These are phyloP conservation scores for Agonopterix subpropinquella DNA, from an alignment of 2,888 invertebrate genomes.

Conservation along the genomic window DNA sequence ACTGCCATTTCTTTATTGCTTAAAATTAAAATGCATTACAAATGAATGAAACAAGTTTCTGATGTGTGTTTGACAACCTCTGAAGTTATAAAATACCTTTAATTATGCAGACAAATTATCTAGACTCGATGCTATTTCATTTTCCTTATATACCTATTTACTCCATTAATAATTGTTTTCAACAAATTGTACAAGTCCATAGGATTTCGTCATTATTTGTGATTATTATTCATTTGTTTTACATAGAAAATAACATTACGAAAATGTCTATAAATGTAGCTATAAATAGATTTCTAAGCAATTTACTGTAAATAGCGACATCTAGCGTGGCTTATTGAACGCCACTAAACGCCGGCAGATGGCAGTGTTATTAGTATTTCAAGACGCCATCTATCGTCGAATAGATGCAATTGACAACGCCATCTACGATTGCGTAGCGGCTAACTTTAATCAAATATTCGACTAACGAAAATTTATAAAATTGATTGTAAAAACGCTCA, in stretches of 20 bases:
- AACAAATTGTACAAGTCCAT: background rate
- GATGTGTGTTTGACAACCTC: background rate
- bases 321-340: background rate
- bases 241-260: background rate
- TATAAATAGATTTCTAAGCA: background rate
- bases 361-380: background rate
- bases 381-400: conserved; percentile 14
- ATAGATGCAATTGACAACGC: conserved; percentile 16
- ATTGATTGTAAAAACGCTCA: conserved; percentile 13
- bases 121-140: too few relatives aligned
- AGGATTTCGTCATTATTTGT: background rate
- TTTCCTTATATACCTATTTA: too few relatives aligned
- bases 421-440: conserved; percentile 18
- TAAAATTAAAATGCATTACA: background rate
- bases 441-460: too few relatives aligned
- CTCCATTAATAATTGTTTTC: too few relatives aligned
- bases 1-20: conserved; percentile 16
- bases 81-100: too few relatives aligned
- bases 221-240: too few relatives aligned
- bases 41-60: background rate
- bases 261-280: background rate
- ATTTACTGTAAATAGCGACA: conserved; percentile 18
- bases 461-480: background rate
- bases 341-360: too few relatives aligned
- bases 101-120: too few relatives aligned